Conservation (phyloP, 2,113 vertebrate genomes). For the Synchiropus splendidus region DNA sequence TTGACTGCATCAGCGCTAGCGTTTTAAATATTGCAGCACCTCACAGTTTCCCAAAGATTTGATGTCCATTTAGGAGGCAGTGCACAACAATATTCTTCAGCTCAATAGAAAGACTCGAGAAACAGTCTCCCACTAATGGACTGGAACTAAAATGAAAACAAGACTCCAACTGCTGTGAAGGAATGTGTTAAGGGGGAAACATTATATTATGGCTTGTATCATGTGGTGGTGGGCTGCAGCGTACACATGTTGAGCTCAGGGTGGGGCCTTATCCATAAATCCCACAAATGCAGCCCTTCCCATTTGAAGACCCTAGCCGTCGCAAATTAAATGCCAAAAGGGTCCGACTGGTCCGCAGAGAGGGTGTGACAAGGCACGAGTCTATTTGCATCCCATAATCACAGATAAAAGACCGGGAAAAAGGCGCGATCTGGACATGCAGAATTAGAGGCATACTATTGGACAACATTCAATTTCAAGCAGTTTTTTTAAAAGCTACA, state of each 20-base stretch:
- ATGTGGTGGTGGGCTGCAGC: slow-evolving; percentile 36
- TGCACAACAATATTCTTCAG: no score
- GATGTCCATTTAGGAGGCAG: no score
- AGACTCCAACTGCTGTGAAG: slow-evolving; percentile 22
- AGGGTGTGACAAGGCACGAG: slow-evolving; percentile 28
- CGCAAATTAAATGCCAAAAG: slow-evolving; percentile 53
- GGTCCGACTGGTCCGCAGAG: slow-evolving; percentile 34
- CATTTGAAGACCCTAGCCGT: slow-evolving; percentile 39
- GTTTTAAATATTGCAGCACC: no score
- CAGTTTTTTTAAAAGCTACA: no score
- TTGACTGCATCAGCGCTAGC: no score
- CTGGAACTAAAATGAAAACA: no score
- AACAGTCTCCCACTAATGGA: background rate
- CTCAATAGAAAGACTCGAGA: slow-evolving; percentile 19
- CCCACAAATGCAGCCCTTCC: slow-evolving; percentile 44
- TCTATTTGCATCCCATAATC: slow-evolving; percentile 29
- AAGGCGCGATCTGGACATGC: no score
- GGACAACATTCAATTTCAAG: no score
- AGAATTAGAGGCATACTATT: no score
- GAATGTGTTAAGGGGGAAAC: slow-evolving; percentile 40
- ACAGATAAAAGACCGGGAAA: background rate
- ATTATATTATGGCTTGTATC: slow-evolving; percentile 39
- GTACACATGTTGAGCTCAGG: slow-evolving; percentile 31
- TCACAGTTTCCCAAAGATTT: no score
- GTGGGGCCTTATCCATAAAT: slow-evolving; percentile 49